Percentiles rank a stretch among this genome's conserved stretches.
Evolutionary conservation across 2,797 vertebrate genomes (phyloP).

Genomic region (Meriones psammophilus): DNA sequence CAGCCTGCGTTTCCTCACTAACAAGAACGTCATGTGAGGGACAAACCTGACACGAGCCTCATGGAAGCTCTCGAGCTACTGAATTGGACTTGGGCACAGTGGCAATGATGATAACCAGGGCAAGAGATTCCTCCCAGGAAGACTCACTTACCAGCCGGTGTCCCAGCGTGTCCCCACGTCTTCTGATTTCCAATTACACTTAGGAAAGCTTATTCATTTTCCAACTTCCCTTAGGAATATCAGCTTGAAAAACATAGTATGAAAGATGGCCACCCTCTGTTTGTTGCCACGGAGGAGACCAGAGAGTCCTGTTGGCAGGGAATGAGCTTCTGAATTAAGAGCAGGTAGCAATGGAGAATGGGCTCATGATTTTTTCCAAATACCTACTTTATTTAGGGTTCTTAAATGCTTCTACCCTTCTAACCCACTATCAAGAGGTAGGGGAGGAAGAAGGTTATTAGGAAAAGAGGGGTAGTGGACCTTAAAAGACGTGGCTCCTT

Average conservation of each 20-base stretch:
- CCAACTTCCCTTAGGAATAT: conserved; percentile 12
- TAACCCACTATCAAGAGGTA: no score
- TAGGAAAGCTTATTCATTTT: conserved; percentile 36
- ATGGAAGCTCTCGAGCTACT: not conserved
- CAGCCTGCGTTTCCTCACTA: conserved; percentile 28
- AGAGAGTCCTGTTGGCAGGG: not conserved
- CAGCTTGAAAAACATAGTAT: conserved; percentile 42
- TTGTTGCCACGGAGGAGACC: not conserved
- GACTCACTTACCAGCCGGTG: not conserved
- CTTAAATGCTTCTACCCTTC: no score
- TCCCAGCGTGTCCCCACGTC: not conserved
- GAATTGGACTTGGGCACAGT: not conserved
- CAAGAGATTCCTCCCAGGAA: conserved; percentile 6
- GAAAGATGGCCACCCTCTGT: conserved; percentile 18
- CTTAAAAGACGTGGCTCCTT: no score
- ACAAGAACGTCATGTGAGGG: not conserved
- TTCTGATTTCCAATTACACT: not conserved
- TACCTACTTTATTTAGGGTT: no score
- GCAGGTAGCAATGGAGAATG: not conserved
- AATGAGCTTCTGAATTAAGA: not conserved
- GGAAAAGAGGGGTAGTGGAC: no score
- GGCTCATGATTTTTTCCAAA: no score
- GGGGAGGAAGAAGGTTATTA: no score
- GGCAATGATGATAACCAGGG: not conserved
- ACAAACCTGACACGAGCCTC: not conserved